Conservation (phyloP, 1,140 invertebrate species). For the Caenorhabditis remanei region DNA sequence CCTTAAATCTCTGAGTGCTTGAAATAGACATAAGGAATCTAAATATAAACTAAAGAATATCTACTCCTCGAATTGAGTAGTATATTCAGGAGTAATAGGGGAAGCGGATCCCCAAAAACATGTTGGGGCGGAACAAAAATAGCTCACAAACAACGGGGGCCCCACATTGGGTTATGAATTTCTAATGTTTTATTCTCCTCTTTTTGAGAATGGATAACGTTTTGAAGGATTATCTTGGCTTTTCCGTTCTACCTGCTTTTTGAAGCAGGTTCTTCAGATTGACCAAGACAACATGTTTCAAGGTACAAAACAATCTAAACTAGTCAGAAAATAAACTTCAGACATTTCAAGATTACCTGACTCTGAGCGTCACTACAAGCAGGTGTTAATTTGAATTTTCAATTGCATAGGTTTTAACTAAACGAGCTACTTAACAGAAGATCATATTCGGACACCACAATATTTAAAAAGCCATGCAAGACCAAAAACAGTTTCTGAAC, state of each 20-base stretch:
- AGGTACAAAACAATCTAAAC: not conserved
- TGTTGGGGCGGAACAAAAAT: not conserved
- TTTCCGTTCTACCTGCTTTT: not conserved
- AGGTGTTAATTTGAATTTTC: not conserved
- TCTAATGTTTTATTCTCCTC: not conserved
- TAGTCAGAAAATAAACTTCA: constrained; percentile 21
- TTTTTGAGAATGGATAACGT: not conserved
- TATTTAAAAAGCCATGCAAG: too few species aligned
- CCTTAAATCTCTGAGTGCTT: not conserved
- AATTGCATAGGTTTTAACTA: not conserved
- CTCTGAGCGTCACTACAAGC: not conserved
- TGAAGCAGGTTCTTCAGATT: not conserved
- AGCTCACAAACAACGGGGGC: not conserved
- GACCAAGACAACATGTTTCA: not conserved
- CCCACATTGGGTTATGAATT: not conserved
- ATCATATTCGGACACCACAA: too few species aligned
- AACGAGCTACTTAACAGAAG: too few species aligned
- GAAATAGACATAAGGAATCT: constrained; percentile 24
- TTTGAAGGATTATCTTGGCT: not conserved
- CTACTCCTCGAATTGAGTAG: too few species aligned
- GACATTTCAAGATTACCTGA: not conserved
- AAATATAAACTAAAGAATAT: constrained; percentile 1
- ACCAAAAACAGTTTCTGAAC: too few species aligned
- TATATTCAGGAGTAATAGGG: not conserved
- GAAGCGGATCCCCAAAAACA: not conserved